Percentiles rank a stretch among this genome's conserved stretches.
phyloP scores from a whole-genome alignment of 2,888 invertebrate species.

The Drosophila kokeensis region DNA sequence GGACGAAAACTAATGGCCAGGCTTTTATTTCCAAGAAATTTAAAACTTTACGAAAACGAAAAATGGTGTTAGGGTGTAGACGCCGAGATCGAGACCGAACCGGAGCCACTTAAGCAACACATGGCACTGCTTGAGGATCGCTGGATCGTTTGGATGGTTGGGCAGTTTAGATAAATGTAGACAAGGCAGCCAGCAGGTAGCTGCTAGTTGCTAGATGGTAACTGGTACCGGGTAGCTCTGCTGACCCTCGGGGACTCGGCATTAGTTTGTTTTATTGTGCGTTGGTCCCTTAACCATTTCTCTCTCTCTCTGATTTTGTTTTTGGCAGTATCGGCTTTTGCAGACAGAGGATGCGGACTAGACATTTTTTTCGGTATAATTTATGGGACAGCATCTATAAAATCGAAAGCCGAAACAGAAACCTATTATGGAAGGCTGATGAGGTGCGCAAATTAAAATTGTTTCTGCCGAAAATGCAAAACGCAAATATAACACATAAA shows the following conservation, averaged over 20 bases:
- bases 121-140: constrained; percentile 63
- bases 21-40: constrained; percentile 85
- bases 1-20: constrained; percentile 78
- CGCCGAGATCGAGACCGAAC: constrained; percentile 3
- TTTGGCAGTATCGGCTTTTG: constrained; percentile 40
- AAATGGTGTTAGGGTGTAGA: constrained; percentile 66
- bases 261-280: constrained; percentile 48
- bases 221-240: constrained; percentile 33
- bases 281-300: constrained; percentile 23
- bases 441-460: constrained; percentile 44
- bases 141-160: constrained; percentile 21
- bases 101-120: constrained; percentile 72
- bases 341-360: constrained; percentile 56
- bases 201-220: constrained; percentile 23
- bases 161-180: constrained; percentile 59
- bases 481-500: constrained; percentile 23
- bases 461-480: constrained; percentile 42
- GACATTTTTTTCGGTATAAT: constrained; percentile 53
- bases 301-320: constrained; percentile 9
- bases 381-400: constrained; percentile 57
- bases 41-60: constrained; percentile 81
- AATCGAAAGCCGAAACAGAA: constrained; percentile 21
- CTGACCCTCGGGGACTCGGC: constrained; percentile 37
- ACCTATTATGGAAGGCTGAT: constrained; percentile 29
- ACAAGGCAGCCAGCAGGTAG: constrained; percentile 34